Percentiles rank a stretch among this genome's conserved stretches.
Conservation (phyloP, 35 echinoderm and acorn worm genomes). For the Ophiothrix spiculata region DNA sequence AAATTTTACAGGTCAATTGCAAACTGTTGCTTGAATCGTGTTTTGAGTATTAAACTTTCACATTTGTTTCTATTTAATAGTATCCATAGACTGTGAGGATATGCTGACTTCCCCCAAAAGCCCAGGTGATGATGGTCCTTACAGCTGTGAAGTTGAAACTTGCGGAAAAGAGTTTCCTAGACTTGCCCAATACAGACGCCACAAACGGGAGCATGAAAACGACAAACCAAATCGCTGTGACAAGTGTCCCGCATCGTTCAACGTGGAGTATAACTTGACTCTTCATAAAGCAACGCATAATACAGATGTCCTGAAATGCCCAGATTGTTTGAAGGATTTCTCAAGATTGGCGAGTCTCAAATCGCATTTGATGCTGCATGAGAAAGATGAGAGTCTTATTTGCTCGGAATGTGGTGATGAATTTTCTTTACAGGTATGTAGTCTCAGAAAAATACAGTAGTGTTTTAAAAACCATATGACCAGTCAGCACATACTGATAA, state of each 20-base stretch:
- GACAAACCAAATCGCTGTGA: constrained; percentile 88
- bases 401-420: constrained; percentile 96
- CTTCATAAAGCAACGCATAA: constrained; percentile 88
- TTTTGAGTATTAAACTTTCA: too few species aligned
- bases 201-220: constrained; percentile 63
- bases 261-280: constrained; percentile 91
- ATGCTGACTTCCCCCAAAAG: constrained; percentile 10
- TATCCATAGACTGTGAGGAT: constrained; percentile 10
- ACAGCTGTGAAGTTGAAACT: constrained; percentile 62
- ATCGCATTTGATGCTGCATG: constrained; percentile 90
- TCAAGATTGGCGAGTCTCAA: constrained; percentile 92
- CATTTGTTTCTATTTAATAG: too few species aligned
- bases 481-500: too few species aligned
- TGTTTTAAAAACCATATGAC: too few species aligned
- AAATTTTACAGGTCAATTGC: too few species aligned
- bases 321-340: constrained; percentile 88
- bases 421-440: constrained; percentile 81
- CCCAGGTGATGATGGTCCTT: constrained; percentile 54
- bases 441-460: too few species aligned
- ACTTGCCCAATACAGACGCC: constrained; percentile 59
- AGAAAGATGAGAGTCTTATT: constrained; percentile 82
- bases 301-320: constrained; percentile 62
- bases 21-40: too few species aligned
- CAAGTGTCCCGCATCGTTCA: constrained; percentile 69
- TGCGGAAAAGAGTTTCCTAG: constrained; percentile 64